Evolutionary conservation across 2,888 invertebrate genomes (phyloP).

Genomic region (Caenorhabditis panamensis): DNA sequence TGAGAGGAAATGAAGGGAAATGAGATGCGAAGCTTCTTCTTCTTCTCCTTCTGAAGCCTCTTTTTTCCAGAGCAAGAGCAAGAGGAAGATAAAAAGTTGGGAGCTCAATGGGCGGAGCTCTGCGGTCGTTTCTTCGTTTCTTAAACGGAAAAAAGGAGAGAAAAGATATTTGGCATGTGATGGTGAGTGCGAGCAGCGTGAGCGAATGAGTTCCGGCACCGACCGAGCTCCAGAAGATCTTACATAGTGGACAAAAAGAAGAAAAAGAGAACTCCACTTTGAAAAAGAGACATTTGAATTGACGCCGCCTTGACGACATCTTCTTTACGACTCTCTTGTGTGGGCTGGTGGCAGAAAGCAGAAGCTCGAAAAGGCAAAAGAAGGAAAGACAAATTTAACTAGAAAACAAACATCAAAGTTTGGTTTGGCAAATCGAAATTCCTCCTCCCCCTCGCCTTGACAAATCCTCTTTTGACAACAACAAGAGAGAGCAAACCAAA

Average conservation of each 20-base stretch:
- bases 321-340: conserved; percentile 2
- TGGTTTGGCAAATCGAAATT: too few relatives aligned
- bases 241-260: conserved; percentile 5
- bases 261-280: background rate
- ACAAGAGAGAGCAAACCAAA: too few relatives aligned
- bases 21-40: background rate
- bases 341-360: background rate
- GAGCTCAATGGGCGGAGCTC: conserved; percentile 21
- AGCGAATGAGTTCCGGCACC: conserved; percentile 52
- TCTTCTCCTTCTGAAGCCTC: background rate
- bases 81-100: conserved; percentile 33
- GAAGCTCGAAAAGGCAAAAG: background rate
- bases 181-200: conserved; percentile 45
- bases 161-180: conserved; percentile 56
- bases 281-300: background rate
- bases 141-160: conserved; percentile 42
- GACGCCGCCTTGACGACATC: background rate
- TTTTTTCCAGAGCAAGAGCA: conserved; percentile 27
- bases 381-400: conserved; percentile 3
- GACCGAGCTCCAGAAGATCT: conserved; percentile 1
- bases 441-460: too few relatives aligned
- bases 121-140: conserved; percentile 17
- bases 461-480: too few relatives aligned
- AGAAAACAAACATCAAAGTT: background rate
- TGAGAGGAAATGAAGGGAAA: background rate